Percentiles rank a stretch among this genome's conserved stretches.
These are phyloP conservation scores for Egretta garzetta DNA, from an alignment of 2,113 vertebrate genomes.

Conservation along the genomic window DNA sequence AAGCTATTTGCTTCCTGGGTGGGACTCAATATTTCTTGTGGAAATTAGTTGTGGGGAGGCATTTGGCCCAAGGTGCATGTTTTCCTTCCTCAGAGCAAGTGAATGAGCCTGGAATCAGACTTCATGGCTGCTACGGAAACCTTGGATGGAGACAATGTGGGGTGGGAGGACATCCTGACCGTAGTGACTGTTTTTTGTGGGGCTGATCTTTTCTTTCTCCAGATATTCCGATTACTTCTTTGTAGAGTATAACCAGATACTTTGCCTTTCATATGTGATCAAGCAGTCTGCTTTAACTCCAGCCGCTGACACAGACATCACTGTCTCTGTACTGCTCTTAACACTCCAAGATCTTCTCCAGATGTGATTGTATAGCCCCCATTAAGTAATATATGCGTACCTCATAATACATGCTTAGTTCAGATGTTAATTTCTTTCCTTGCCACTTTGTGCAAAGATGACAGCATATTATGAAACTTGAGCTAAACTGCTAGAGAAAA, in stretches of 20 bases:
- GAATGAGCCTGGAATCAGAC: not conserved
- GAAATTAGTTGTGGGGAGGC: not conserved
- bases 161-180: not conserved
- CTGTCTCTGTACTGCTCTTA: not conserved
- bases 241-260: not conserved
- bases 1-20: not conserved
- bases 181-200: not conserved
- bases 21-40: rapidly evolving
- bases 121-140: not conserved
- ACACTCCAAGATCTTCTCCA: not conserved
- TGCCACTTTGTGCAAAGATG: not conserved
- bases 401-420: rapidly evolving
- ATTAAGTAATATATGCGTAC: not conserved
- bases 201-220: not conserved
- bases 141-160: not conserved
- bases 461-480: not conserved
- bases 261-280: not conserved
- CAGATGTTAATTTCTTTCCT: not conserved
- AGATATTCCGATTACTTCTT: not conserved
- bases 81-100: not conserved
- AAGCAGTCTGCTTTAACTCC: not conserved
- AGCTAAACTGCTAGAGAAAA: not conserved
- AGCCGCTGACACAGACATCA: not conserved
- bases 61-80: rapidly evolving
- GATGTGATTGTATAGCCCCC: not conserved